These are phyloP conservation scores for Micromys minutus DNA, from an alignment of 2,113 vertebrate species.

Conservation along the genomic window DNA sequence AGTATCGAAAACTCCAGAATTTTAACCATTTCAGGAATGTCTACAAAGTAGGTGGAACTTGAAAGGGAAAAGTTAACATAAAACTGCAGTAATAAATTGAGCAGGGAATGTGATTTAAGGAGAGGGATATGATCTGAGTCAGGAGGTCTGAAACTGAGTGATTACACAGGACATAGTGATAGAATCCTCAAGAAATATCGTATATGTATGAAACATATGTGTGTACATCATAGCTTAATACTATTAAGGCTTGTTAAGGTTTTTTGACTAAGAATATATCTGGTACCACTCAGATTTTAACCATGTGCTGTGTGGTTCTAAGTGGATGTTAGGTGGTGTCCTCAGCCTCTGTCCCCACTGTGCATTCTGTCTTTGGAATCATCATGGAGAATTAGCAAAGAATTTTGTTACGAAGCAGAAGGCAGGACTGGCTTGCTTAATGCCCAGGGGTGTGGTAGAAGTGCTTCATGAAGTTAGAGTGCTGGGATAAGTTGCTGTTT, in stretches of 20 bases:
- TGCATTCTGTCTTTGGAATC: neutral
- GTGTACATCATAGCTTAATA: neutral
- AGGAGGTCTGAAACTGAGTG: neutral
- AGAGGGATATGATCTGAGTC: neutral
- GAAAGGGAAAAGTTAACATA: neutral
- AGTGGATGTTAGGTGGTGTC: slow-evolving; percentile 4
- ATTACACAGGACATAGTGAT: neutral
- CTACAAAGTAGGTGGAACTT: neutral
- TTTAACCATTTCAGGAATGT: neutral
- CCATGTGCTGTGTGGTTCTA: slow-evolving; percentile 4
- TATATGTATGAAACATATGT: neutral
- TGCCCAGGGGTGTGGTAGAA: neutral
- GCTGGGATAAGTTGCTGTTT: slow-evolving; percentile 12
- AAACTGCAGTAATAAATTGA: neutral
- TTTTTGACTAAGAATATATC: slow-evolving; percentile 18
- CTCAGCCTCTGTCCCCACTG: neutral
- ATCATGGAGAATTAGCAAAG: neutral
- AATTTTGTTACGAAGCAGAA: neutral
- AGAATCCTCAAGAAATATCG: neutral
- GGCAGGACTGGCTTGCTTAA: neutral
- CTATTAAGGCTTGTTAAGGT: neutral
- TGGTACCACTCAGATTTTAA: neutral
- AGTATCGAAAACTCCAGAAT: neutral
- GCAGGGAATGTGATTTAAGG: neutral
- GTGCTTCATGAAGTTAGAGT: neutral